Evolutionary conservation across 2,797 vertebrate genomes (phyloP).

Genomic region (Brachyrhaphis roseni): DNA sequence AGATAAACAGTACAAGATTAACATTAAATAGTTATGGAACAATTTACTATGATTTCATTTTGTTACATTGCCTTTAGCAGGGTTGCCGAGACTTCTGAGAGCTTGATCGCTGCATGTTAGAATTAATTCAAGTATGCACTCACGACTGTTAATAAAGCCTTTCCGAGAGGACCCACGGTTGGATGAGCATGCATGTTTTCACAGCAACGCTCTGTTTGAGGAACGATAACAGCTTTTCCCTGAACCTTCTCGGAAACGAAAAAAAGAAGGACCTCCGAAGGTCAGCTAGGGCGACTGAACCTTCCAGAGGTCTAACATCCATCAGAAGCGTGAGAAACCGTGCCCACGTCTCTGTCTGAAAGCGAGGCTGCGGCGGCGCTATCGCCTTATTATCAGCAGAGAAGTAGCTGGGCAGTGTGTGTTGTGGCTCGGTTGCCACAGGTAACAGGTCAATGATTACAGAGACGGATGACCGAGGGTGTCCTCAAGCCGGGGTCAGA

Average conservation of each 20-base stretch:
- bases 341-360: constrained; percentile 14
- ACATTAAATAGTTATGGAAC: background rate
- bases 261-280: background rate
- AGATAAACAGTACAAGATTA: background rate
- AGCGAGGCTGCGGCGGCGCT: constrained; percentile 17
- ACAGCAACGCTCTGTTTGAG: constrained; percentile 24
- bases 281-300: constrained; percentile 9
- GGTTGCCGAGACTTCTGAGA: background rate
- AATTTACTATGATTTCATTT: background rate
- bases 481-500: constrained; percentile 75
- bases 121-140: background rate
- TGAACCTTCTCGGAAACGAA: background rate
- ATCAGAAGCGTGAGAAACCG: background rate
- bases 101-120: background rate
- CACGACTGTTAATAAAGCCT: constrained; percentile 14
- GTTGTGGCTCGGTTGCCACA: constrained; percentile 66
- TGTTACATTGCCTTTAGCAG: background rate
- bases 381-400: constrained; percentile 62
- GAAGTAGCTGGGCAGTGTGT: constrained; percentile 53
- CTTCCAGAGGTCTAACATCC: constrained; percentile 19
- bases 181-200: constrained; percentile 44
- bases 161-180: constrained; percentile 31
- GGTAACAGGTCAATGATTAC: constrained; percentile 82
- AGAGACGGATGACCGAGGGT: constrained; percentile 53
- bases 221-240: constrained; percentile 12